Base-by-base conservation (phyloP, 2,113 vertebrate species). In the Numenius arquata region DNA sequence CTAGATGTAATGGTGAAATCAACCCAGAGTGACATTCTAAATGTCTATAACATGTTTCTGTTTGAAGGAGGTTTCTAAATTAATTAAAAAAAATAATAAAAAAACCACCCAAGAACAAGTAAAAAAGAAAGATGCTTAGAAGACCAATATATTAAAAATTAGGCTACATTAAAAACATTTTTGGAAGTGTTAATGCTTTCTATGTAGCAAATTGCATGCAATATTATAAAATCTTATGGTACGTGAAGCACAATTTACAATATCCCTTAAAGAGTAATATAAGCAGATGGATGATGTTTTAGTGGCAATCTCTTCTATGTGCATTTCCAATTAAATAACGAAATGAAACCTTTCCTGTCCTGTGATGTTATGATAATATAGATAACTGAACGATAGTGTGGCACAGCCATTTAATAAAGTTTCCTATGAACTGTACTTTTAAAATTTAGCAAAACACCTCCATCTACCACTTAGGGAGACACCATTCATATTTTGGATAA, bases 251-350 rank as follows among this genome's bases (percentile, higher is more conserved):
- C 17, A 3, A 62, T 93, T 95, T 89, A 95, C 41, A 94, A 84
- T 50, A 83, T 30, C n/a, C 40, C 59, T 68, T 82, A 48, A 63
- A 95, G 63, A 86, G 50, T 36, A 87, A 89, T 94, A 86, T 6
- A 93, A 95, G n/a, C 47, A 85, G 71, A 75, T 59, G 62, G 66
- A 59, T 72, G 45, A 89, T 86, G 53, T 34, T 96, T 93, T 71
- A 86, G 72, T 26, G 17, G 79, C 63, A 86, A 61, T 70, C 76
- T 80, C 38, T 80, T 88, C 67, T 76, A 16, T 73, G 36, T 56
- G 22, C 20, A 5, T 56, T 93, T 90, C 56, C 86, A 90, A 71
- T 74, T 74, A 85, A 84, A 91, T 43, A 75, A 73, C 66, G 81
- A 87, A 85, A 72, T 34, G 4, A 92, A 85, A 88, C 6, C 15